Conservation (phyloP, 2,113 vertebrate species). For the Geococcyx californianus region DNA sequence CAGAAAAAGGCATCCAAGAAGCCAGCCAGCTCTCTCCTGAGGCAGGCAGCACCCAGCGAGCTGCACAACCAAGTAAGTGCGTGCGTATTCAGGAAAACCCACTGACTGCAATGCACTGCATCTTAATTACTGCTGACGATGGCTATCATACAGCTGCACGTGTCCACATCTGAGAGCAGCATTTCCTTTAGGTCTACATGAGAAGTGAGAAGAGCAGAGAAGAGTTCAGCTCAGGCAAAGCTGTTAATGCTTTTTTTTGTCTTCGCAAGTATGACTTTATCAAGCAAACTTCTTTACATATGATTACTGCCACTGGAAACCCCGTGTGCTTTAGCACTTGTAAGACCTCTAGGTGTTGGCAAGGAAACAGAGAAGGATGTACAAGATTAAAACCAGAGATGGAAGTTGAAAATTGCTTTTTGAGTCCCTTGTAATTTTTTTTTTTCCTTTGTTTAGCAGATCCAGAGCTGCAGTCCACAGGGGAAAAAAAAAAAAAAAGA, state of each 20-base stretch:
- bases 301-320: not conserved
- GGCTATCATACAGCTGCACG: fast-evolving
- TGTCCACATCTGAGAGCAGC: not conserved
- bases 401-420: slow-evolving; percentile 1
- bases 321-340: not conserved
- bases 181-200: not conserved
- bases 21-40: not conserved
- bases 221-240: not conserved
- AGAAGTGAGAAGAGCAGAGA: not conserved
- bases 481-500: fast-evolving
- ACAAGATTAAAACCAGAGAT: slow-evolving; percentile 14
- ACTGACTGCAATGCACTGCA: fast-evolving
- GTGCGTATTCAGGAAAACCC: fast-evolving
- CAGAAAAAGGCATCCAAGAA: not conserved
- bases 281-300: not conserved
- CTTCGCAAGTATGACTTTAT: not conserved
- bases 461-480: not conserved
- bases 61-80: fast-evolving
- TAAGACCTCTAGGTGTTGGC: slow-evolving; percentile 12
- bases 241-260: not conserved
- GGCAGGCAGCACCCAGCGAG: not conserved
- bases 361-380: slow-evolving; percentile 16
- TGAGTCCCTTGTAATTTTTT: not conserved
- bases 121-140: not conserved
- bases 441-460: not conserved